phyloP scores from a whole-genome alignment of 2,113 vertebrate genomes.

The Seriola aureovittata region DNA sequence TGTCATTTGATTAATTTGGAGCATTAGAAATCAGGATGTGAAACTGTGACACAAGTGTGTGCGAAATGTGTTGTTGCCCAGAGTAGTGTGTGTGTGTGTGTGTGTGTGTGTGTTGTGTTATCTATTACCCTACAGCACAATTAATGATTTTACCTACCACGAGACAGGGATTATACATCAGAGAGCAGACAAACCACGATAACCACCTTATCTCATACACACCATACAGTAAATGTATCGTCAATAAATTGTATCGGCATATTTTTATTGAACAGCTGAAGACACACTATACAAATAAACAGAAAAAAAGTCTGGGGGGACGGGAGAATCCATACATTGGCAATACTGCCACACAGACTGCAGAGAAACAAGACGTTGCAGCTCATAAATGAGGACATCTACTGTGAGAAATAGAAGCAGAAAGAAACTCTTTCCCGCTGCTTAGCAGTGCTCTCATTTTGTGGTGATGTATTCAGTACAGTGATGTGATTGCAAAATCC shows the following conservation, averaged over 20 bases:
- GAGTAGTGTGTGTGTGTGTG: conserved; percentile 24
- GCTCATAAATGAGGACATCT: conserved; percentile 50
- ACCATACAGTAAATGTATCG: conserved; percentile 39
- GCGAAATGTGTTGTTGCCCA: conserved; percentile 13
- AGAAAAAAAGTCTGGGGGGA: neutral
- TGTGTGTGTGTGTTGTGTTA: conserved; percentile 12
- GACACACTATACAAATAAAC: conserved; percentile 42
- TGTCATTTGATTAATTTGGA: conserved; percentile 49
- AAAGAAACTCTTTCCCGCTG: conserved; percentile 36
- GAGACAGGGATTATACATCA: conserved; percentile 56
- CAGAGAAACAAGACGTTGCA: conserved; percentile 33
- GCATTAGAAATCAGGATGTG: conserved; percentile 36
- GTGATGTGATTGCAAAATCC: conserved; percentile 74
- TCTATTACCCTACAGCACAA: conserved; percentile 63
- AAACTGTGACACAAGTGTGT: conserved; percentile 36
- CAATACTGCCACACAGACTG: conserved; percentile 13
- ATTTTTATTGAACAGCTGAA: conserved; percentile 57
- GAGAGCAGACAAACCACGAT: conserved; percentile 44
- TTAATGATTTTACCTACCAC: conserved; percentile 56
- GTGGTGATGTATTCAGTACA: conserved; percentile 71
- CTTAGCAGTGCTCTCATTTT: conserved; percentile 60
- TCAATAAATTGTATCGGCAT: conserved; percentile 56
- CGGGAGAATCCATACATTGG: conserved; percentile 4
- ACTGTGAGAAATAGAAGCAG: conserved; percentile 21
- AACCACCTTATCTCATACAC: conserved; percentile 61